A percentile compares a stretch with the other conserved stretches of the same genome.
Conservation (phyloP, 2,113 vertebrate species). For the Notiomystis cincta region DNA sequence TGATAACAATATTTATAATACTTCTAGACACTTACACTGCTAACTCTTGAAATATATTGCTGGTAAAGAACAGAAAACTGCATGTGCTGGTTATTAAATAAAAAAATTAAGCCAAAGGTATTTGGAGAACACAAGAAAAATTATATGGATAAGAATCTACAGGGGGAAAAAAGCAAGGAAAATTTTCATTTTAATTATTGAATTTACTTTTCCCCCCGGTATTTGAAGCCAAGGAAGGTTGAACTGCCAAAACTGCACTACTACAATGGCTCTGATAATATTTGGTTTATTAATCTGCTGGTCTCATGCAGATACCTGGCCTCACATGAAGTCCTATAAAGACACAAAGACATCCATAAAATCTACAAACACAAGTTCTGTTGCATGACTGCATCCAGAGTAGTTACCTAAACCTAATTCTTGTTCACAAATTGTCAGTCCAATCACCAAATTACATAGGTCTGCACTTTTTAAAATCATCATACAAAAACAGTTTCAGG, state of each 20-base stretch:
- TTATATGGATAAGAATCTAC: not conserved
- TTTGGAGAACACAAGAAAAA: not conserved
- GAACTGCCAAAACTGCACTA: not conserved
- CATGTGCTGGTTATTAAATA: not conserved
- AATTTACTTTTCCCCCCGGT: not conserved
- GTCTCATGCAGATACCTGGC: not conserved
- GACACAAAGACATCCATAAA: not conserved
- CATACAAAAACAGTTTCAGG: not conserved
- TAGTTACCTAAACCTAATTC: not conserved
- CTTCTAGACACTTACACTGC: not conserved
- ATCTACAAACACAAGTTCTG: not conserved
- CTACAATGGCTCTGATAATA: not conserved
- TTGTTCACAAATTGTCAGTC: not conserved
- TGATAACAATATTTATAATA: not conserved
- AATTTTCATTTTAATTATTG: not conserved
- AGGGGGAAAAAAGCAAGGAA: not conserved
- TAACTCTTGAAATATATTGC: not conserved
- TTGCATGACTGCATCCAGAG: not conserved
- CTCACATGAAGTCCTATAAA: not conserved
- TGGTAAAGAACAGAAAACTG: not conserved
- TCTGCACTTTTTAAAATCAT: not conserved
- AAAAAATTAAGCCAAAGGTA: not conserved
- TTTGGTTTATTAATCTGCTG: not conserved
- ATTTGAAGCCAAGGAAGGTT: not conserved
- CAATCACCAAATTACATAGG: fast-evolving